Evolutionary conservation across 2,113 vertebrate species (phyloP), one percentile per base, ranked within the genome.

Genomic region (Gorsachius goisagi): DNA sequence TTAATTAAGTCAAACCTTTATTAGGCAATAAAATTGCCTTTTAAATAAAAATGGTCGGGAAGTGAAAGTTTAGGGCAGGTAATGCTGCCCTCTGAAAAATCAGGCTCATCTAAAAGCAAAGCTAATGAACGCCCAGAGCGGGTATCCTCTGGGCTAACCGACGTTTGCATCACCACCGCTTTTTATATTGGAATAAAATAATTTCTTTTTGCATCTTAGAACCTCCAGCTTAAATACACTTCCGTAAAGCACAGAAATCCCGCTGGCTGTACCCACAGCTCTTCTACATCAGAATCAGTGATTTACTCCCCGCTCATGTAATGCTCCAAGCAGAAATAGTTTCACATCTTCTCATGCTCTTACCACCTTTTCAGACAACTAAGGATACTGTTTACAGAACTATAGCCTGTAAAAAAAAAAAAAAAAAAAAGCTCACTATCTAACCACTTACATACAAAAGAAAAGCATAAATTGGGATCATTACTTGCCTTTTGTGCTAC

Each of bases 1-100:
- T 83, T 76, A 89, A 95, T 91, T 69, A 88, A 96, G 52, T 15
- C 93, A 80, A 93, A 52, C 55, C 79, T 74, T 88, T 81, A 92
- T 47, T 74, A 88, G 75, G 72, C 85, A 88, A 45, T 88, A 84
- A 92, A 93, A 59, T 9, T n/a, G 63, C 67, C 35, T 80, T 85
- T 84, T 24, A 84, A 93, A 71, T 77, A 55, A 85, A 92, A 80
- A 69, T 27, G 82, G 55, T 39, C 3, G 1, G 8, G 91, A 91
- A 80, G 82, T 50, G 81, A 27, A 89, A 33, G 95, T 62, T 83
- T 63, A 80, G 87, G 93, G 92, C 90, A 76, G 84, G 81, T 80
- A 88, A 67, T 6, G 47, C 52, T 79, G 85, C 92, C 75, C 93
- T 50, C 59, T 47, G 90, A 91, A 74, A 59, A 71, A 71, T 35